phyloP scores from a whole-genome alignment of 2,113 vertebrate genomes.

The Sialia sialis region DNA sequence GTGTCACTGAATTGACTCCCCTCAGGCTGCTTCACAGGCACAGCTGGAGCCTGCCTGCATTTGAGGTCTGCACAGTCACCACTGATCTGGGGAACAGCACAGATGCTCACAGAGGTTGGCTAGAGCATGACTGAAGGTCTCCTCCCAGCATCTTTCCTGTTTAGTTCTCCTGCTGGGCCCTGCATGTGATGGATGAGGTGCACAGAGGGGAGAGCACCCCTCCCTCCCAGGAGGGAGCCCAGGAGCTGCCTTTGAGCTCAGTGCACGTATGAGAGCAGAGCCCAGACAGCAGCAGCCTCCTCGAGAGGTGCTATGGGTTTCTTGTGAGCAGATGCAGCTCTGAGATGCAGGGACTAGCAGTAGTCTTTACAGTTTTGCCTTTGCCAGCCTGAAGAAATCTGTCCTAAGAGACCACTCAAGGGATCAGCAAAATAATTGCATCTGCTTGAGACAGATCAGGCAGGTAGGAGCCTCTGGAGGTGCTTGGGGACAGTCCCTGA shows the following conservation, averaged over 20 bases:
- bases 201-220: neutral
- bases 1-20: neutral
- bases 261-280: neutral
- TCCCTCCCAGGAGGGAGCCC: neutral
- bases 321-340: neutral
- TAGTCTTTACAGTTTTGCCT: neutral
- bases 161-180: neutral
- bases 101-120: neutral
- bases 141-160: neutral
- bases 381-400: neutral
- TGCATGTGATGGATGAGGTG: neutral
- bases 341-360: neutral
- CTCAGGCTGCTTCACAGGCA: neutral
- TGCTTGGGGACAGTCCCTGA: neutral
- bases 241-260: neutral
- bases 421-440: neutral
- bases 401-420: neutral
- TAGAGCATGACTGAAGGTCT: neutral
- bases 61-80: neutral
- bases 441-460: neutral
- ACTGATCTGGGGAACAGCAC: neutral
- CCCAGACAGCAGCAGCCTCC: neutral
- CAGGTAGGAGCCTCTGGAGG: neutral
- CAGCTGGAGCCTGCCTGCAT: neutral
- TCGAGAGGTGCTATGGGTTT: neutral